These are phyloP conservation scores for Steromphala cineraria DNA, from an alignment of 2,888 invertebrate species.

Conservation along the genomic window DNA sequence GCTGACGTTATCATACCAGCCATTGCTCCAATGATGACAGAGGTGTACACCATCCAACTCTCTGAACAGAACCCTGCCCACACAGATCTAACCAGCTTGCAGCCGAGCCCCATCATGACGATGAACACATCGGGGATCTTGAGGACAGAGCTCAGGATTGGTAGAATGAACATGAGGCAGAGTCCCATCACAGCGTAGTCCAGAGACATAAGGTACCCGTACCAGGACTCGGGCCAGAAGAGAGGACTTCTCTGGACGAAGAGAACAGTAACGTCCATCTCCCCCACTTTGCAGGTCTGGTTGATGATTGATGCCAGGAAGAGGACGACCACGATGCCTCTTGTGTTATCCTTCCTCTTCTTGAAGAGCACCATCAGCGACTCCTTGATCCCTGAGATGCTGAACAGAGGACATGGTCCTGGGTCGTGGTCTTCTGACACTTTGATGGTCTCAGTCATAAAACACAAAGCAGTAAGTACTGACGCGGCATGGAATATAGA, in stretches of 20 bases:
- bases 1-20: conserved; percentile 70
- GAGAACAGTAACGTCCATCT: conserved; percentile 71
- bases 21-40: conserved; percentile 67
- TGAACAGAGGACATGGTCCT: conserved; percentile 41
- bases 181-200: conserved; percentile 74
- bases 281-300: conserved; percentile 72
- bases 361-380: conserved; percentile 57
- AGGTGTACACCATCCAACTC: conserved; percentile 69
- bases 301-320: conserved; percentile 62
- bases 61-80: conserved; percentile 65
- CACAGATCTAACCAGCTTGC: conserved; percentile 63
- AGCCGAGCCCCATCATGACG: conserved; percentile 65
- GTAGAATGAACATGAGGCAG: conserved; percentile 68
- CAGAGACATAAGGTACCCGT: conserved; percentile 72
- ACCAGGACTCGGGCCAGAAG: conserved; percentile 68
- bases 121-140: conserved; percentile 65
- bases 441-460: conserved; percentile 58
- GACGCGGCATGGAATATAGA: conserved; percentile 62
- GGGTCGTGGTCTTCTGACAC: conserved; percentile 22
- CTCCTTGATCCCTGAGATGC: conserved; percentile 53
- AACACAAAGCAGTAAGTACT: conserved; percentile 59
- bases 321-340: conserved; percentile 58
- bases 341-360: conserved; percentile 45
- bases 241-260: conserved; percentile 70
- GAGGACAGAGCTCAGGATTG: conserved; percentile 63